These are phyloP conservation scores for Agrilus biguttatus DNA, from an alignment of 2,888 invertebrate species.

Conservation along the genomic window DNA sequence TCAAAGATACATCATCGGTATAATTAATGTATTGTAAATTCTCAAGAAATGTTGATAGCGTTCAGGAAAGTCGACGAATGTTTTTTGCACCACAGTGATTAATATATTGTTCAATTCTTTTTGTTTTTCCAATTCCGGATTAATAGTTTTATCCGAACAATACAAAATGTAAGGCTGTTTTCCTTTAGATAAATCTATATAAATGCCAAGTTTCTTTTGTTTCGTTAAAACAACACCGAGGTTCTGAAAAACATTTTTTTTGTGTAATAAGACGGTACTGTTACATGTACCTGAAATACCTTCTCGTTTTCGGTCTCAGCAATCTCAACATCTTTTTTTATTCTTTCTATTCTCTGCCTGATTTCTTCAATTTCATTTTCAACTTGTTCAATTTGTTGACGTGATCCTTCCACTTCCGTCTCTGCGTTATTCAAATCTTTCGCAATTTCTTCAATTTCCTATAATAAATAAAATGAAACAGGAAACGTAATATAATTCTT, in stretches of 20 bases:
- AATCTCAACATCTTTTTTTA: constrained; percentile 1
- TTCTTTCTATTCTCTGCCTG: constrained; percentile 8
- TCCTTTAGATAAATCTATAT: constrained; percentile 35
- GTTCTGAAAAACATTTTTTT: constrained; percentile 28
- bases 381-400: constrained; percentile 14
- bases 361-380: constrained; percentile 4
- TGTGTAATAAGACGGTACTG: constrained; percentile 22
- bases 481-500: not conserved
- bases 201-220: constrained; percentile 52
- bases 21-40: constrained; percentile 37
- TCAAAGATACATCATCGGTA: constrained; percentile 11
- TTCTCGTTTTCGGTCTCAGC: constrained; percentile 8
- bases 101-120: constrained; percentile 42
- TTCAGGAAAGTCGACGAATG: constrained; percentile 48
- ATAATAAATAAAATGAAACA: constrained; percentile 2
- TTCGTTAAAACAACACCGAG: constrained; percentile 47
- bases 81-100: constrained; percentile 38
- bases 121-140: constrained; percentile 43
- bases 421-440: constrained; percentile 16
- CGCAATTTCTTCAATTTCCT: constrained; percentile 17
- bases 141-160: constrained; percentile 32
- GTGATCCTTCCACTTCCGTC: constrained; percentile 18
- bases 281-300: constrained; percentile 18
- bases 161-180: constrained; percentile 19
- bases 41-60: constrained; percentile 30